A percentile compares a stretch with the other conserved stretches of the same genome.
Conservation (phyloP, 2,888 invertebrate genomes). For the Nephrotoma guestfalica region DNA sequence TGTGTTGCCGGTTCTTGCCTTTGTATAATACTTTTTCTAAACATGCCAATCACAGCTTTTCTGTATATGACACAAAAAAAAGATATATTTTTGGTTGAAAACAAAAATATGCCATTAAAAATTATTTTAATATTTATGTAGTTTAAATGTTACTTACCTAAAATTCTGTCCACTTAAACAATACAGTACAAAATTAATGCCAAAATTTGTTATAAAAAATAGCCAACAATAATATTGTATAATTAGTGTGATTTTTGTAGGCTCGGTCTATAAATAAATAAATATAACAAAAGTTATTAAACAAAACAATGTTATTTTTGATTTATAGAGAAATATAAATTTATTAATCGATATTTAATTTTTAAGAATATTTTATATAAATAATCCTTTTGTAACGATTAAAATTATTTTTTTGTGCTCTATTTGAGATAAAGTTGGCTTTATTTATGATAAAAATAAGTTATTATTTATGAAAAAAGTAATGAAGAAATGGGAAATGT, state of each 20-base stretch:
- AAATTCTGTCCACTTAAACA: constrained; percentile 72
- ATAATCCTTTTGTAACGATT: too few species aligned
- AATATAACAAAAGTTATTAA: not conserved
- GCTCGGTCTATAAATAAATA: not conserved
- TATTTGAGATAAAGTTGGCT: too few species aligned
- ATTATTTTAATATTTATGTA: not conserved
- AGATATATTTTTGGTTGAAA: not conserved
- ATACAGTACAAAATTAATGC: constrained; percentile 69
- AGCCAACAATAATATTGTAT: constrained; percentile 50
- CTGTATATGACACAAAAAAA: constrained; percentile 14
- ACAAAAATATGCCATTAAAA: not conserved
- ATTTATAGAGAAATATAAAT: too few species aligned
- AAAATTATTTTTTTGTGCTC: too few species aligned
- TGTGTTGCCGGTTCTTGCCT: constrained; percentile 28
- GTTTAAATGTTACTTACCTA: constrained; percentile 34
- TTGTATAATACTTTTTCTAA: constrained; percentile 23
- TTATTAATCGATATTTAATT: too few species aligned
- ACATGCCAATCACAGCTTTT: constrained; percentile 29
- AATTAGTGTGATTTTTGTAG: constrained; percentile 20
- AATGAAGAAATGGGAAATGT: too few species aligned
- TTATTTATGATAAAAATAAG: too few species aligned
- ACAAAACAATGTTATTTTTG: not conserved
- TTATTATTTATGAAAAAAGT: too few species aligned
- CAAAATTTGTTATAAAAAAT: constrained; percentile 68
- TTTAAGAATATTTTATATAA: too few species aligned